A percentile compares a stretch with the other conserved stretches of the same genome.
Conservation (phyloP, 2,113 vertebrate genomes). For the Bubo scandiacus region DNA sequence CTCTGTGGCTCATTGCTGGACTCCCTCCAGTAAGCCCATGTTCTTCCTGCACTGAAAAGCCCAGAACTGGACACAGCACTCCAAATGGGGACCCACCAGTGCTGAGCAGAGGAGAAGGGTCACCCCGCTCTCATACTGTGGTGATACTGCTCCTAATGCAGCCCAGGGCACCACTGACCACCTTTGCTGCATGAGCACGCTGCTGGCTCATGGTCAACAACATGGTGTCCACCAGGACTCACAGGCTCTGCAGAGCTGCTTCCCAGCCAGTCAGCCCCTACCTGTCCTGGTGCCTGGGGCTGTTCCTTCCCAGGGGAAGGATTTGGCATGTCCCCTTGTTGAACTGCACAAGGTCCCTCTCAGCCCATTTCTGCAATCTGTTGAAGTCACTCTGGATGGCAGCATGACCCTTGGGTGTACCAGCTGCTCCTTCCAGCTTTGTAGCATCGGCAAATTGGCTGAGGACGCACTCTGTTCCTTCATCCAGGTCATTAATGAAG, state of each 20-base stretch:
- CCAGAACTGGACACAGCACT: not conserved
- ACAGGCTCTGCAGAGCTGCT: too few relatives aligned
- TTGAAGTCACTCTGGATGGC: too few relatives aligned
- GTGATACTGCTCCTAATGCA: not conserved
- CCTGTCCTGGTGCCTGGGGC: not conserved
- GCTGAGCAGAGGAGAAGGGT: not conserved
- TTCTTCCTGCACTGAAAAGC: not conserved
- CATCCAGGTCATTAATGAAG: not conserved
- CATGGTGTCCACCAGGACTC: not conserved
- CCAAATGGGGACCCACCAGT: not conserved
- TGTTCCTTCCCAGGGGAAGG: not conserved
- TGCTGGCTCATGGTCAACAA: not conserved
- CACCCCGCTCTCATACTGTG: fast-evolving
- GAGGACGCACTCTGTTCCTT: not conserved
- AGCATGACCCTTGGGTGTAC: not conserved
- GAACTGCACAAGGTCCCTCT: not conserved
- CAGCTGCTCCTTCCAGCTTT: not conserved
- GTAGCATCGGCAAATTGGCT: not conserved
- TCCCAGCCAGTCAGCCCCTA: not conserved
- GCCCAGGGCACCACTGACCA: not conserved
- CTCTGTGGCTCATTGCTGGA: not conserved
- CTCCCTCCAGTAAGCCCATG: not conserved
- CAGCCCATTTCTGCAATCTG: not conserved
- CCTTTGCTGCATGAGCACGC: not conserved
- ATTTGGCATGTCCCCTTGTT: not conserved